Evolutionary conservation across 2,113 vertebrate species (phyloP).

Genomic region (Enhydra lutris): DNA sequence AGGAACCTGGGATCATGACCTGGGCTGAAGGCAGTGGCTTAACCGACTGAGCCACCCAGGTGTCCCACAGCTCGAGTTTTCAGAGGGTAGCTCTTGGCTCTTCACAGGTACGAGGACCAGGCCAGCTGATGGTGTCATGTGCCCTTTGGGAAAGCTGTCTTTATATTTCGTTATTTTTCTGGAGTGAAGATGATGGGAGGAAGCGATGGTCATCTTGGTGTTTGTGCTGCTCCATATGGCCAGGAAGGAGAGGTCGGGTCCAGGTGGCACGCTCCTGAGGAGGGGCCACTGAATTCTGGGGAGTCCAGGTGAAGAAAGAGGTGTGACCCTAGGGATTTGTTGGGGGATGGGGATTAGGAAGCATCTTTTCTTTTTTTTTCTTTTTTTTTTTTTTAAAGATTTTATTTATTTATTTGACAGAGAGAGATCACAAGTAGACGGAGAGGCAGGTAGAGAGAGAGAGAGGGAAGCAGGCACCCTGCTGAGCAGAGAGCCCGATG

Average conservation of each 20-base stretch:
- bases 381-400: too few relatives aligned
- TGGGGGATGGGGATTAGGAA: not conserved
- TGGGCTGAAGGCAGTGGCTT: too few relatives aligned
- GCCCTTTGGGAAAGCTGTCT: not conserved
- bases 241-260: too few relatives aligned
- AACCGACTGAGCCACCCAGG: too few relatives aligned
- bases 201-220: fast-evolving
- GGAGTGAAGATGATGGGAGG: not conserved
- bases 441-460: too few relatives aligned
- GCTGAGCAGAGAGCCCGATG: too few relatives aligned
- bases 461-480: too few relatives aligned
- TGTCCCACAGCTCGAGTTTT: not conserved
- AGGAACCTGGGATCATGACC: too few relatives aligned
- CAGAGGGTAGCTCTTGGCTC: not conserved
- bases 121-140: fast-evolving
- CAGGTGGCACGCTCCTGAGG: fast-evolving
- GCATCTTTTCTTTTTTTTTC: too few relatives aligned
- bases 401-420: too few relatives aligned
- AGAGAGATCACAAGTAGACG: too few relatives aligned
- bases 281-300: not conserved
- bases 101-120: too few relatives aligned
- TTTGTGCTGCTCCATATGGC: fast-evolving
- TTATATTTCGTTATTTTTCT: not conserved
- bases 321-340: not conserved
- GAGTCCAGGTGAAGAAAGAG: not conserved